phyloP scores from a whole-genome alignment of 2,797 vertebrate genomes.

The Argyrosomus regius region DNA sequence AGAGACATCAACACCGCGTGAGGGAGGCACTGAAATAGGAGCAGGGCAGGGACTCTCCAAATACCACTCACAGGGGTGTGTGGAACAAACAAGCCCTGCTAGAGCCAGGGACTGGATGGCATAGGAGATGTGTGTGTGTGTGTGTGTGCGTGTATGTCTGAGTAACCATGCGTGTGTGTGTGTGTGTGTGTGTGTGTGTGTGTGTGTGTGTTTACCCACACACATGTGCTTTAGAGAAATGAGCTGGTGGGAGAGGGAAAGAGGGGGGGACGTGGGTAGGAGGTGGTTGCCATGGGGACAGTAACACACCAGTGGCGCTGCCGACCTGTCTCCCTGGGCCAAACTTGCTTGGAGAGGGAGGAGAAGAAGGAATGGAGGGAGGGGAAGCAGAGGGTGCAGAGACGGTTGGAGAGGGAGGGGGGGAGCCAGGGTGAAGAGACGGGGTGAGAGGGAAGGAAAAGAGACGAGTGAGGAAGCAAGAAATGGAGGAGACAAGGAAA shows the following conservation, averaged over 20 bases:
- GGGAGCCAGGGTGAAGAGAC: slow-evolving; percentile 43
- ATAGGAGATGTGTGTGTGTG: slow-evolving; percentile 58
- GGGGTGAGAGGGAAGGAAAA: slow-evolving; percentile 18
- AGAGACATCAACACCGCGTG: slow-evolving; percentile 75
- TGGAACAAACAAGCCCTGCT: slow-evolving; percentile 81
- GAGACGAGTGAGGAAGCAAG: slow-evolving; percentile 45
- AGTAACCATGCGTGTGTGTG: slow-evolving; percentile 29
- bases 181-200: slow-evolving; percentile 30
- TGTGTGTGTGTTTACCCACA: slow-evolving; percentile 61
- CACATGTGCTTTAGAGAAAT: slow-evolving; percentile 71
- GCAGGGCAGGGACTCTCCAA: slow-evolving; percentile 82
- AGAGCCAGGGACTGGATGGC: slow-evolving; percentile 74
- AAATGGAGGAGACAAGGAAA: slow-evolving; percentile 44
- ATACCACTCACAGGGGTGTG: slow-evolving; percentile 78
- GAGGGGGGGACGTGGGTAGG: slow-evolving; percentile 69
- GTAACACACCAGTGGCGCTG: slow-evolving; percentile 90
- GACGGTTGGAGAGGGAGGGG: slow-evolving; percentile 48
- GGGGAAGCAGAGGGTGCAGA: slow-evolving; percentile 46
- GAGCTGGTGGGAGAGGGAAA: slow-evolving; percentile 64
- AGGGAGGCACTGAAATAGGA: slow-evolving; percentile 84
- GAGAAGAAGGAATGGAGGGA: slow-evolving; percentile 55
- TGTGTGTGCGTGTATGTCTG: slow-evolving; percentile 30
- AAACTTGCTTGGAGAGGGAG: slow-evolving; percentile 83
- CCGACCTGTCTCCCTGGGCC: slow-evolving; percentile 87
- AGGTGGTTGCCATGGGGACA: slow-evolving; percentile 89